Evolutionary conservation across 2,888 invertebrate species (phyloP).

Genomic region (Aleiodes leptofemur): DNA sequence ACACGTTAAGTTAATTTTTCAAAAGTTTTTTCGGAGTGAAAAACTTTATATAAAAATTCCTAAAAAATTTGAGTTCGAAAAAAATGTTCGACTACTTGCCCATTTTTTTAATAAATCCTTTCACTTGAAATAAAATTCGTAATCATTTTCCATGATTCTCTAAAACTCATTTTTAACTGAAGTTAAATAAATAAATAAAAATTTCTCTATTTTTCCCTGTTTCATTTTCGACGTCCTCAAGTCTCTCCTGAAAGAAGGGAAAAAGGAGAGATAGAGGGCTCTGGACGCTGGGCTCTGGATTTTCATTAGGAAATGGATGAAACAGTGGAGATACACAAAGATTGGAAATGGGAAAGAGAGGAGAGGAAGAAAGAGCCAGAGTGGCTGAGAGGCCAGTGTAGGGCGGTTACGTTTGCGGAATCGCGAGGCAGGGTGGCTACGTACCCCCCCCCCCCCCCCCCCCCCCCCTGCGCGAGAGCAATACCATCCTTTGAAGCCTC

Average conservation of each 20-base stretch:
- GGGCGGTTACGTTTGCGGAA: constrained; percentile 46
- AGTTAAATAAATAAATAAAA: too few species aligned
- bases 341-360: constrained; percentile 48
- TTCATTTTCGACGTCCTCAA: too few species aligned
- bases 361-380: constrained; percentile 44
- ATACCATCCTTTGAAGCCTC: constrained; percentile 48
- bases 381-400: constrained; percentile 17
- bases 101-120: too few species aligned
- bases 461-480: constrained; percentile 16
- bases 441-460: neutral
- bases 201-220: too few species aligned
- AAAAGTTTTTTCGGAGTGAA: too few species aligned
- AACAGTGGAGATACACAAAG: constrained; percentile 53
- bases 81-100: too few species aligned
- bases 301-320: constrained; percentile 58
- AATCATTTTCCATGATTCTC: too few species aligned
- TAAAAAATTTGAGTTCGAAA: too few species aligned
- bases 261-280: constrained; percentile 35
- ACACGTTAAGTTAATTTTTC: too few species aligned
- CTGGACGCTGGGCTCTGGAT: constrained; percentile 10
- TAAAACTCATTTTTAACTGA: too few species aligned
- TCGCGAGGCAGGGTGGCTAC: constrained; percentile 41
- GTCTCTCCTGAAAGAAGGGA: constrained; percentile 1
- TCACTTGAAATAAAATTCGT: too few species aligned
- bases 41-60: too few species aligned